A percentile compares a stretch with the other conserved stretches of the same genome.
These are phyloP conservation scores for Oxycera nigricornis DNA, from an alignment of 2,888 invertebrate species.

Conservation along the genomic window DNA sequence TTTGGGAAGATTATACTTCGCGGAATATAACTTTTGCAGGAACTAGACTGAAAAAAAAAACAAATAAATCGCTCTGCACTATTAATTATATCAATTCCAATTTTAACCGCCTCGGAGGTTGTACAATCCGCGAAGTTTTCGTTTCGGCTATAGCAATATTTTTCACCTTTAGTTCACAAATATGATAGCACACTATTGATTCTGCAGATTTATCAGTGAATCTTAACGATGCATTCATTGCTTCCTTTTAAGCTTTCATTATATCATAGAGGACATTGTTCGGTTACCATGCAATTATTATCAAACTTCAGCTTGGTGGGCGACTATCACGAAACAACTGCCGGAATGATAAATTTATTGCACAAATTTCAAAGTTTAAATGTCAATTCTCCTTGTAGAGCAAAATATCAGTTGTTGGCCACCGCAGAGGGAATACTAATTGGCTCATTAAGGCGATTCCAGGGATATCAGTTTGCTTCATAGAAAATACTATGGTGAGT, in stretches of 20 bases:
- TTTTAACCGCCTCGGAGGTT: no score
- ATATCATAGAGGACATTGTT: background rate
- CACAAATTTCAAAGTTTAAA: background rate
- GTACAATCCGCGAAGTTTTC: no score
- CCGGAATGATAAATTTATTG: background rate
- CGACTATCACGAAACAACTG: background rate
- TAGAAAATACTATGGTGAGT: background rate
- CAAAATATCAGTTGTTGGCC: background rate
- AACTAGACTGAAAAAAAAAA: no score
- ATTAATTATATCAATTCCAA: no score
- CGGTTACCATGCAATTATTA: no score
- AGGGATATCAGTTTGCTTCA: background rate
- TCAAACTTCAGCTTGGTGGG: constrained; percentile 1
- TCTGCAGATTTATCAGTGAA: no score
- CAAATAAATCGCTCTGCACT: no score
- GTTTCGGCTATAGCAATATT: no score
- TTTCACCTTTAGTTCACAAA: no score
- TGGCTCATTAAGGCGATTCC: background rate
- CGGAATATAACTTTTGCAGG: no score
- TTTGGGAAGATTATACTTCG: no score
- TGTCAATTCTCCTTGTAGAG: constrained; percentile 16
- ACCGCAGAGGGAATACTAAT: constrained; percentile 1
- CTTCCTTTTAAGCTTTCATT: background rate
- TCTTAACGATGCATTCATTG: background rate
- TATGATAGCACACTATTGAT: no score